A percentile compares a stretch with the other conserved stretches of the same genome.
Evolutionary conservation across 2,797 vertebrate species (phyloP).

Genomic region (Rhinoraja longicauda): DNA sequence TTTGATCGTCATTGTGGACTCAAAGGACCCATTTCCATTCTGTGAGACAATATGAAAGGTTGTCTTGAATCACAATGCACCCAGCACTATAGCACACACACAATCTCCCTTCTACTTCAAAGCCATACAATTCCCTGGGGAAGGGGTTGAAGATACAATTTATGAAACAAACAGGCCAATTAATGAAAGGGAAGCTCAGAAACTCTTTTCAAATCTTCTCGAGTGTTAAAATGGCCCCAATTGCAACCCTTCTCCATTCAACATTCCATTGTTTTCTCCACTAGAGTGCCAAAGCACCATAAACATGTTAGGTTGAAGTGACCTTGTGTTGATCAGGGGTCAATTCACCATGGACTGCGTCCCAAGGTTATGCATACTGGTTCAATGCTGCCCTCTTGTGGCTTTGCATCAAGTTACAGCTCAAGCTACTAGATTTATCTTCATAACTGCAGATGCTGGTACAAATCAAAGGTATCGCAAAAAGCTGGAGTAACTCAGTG

Average conservation of each 20-base stretch:
- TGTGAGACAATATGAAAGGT: not conserved
- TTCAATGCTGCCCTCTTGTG: constrained; percentile 17
- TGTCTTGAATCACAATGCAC: not conserved
- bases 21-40: too few relatives aligned
- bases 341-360: not conserved
- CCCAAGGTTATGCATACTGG: not conserved
- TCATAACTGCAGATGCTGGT: too few relatives aligned
- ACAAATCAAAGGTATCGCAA: too few relatives aligned
- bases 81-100: not conserved
- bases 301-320: not conserved
- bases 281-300: too few relatives aligned
- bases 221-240: not conserved
- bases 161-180: not conserved
- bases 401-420: not conserved
- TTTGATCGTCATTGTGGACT: too few relatives aligned
- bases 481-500: too few relatives aligned
- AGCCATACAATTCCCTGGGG: not conserved
- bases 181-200: not conserved
- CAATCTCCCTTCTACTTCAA: not conserved
- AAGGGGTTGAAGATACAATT: not conserved
- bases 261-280: not conserved
- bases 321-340: not conserved
- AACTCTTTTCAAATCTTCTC: not conserved
- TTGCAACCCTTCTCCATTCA: not conserved
- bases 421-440: not conserved